Evolutionary conservation across 2,797 vertebrate genomes (phyloP), one percentile per base, ranked within the genome.

Genomic region (Tapirus indicus): DNA sequence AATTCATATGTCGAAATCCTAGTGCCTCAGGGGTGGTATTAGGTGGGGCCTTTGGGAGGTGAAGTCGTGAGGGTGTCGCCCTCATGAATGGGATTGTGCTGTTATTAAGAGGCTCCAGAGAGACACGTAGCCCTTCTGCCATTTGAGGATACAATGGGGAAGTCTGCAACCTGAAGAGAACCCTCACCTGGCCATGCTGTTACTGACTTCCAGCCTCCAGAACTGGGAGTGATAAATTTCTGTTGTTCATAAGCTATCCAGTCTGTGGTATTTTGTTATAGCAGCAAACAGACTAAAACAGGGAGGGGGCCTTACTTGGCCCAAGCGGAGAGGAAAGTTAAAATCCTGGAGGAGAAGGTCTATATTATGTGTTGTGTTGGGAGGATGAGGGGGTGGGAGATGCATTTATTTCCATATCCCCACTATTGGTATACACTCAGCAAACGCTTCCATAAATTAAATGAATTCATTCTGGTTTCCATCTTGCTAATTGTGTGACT

Each of bases 1-100:
- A 32, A 35, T 83, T 68, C 54, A 5, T 58, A 16, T 66, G 20
- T 58, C 92, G 75, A 88, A 68, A 88, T n/a, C 21, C 78, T 83
- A 29, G 75, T 23, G 21, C 17, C 3, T 7, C 14, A 41, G 60
- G 52, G 35, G 27, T 52, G 11, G 41, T 88, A 21, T 60, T 58
- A 74, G 38, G 68, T 3, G 25, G 38, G 38, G 68, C 58, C 14
- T 12, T 80, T 38, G 56, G 25, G 44, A 66, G 14, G 20, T 74
- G 21, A 41, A 44, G 18, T 71, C 62, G 9, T 5, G 41, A 27
- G 29, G 54, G 44, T 62, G 52, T 64, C n/a, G 71, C 25, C 11
- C 25, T 88, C 21, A 8, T 16, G 29, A 41, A 21, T 17, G 62
- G 89, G 23, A 38, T 80, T 20, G 56, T n/a, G 47, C 44, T 23